These are phyloP conservation scores for Sebastes trivittatus DNA, from an alignment of 2,797 vertebrate species.

Conservation along the genomic window DNA sequence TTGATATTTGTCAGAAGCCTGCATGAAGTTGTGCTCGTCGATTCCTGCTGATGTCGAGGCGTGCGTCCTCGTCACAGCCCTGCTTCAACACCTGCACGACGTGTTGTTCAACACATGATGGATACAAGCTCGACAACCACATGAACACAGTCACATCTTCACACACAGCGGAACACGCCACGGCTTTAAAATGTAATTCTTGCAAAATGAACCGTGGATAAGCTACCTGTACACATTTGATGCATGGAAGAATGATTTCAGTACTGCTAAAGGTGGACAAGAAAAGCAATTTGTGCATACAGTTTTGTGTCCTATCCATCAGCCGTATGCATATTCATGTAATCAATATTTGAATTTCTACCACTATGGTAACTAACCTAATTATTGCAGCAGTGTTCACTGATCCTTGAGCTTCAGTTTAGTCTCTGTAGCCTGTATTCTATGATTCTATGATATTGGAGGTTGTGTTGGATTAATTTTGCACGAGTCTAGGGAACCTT, in stretches of 20 bases:
- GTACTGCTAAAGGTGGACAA: background rate
- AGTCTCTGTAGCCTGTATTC: background rate
- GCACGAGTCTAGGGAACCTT: background rate
- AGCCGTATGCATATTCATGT: background rate
- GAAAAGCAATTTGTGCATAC: background rate
- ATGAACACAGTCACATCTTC: background rate
- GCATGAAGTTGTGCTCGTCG: background rate
- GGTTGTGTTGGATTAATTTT: background rate
- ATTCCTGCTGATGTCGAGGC: background rate
- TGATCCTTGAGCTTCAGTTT: background rate
- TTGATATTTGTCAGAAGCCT: background rate
- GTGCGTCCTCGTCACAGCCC: background rate
- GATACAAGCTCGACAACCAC: background rate
- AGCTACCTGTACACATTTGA: background rate
- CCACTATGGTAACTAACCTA: background rate
- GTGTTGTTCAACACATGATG: background rate
- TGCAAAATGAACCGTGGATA: background rate
- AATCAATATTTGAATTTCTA: background rate
- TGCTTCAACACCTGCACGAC: background rate
- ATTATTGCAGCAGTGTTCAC: background rate
- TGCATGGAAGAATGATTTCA: background rate
- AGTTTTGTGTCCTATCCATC: background rate
- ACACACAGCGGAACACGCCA: background rate
- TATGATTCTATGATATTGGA: background rate
- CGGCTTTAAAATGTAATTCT: background rate